phyloP scores from a whole-genome alignment of 2,888 invertebrate species.

The Keiferia lycopersicella region DNA sequence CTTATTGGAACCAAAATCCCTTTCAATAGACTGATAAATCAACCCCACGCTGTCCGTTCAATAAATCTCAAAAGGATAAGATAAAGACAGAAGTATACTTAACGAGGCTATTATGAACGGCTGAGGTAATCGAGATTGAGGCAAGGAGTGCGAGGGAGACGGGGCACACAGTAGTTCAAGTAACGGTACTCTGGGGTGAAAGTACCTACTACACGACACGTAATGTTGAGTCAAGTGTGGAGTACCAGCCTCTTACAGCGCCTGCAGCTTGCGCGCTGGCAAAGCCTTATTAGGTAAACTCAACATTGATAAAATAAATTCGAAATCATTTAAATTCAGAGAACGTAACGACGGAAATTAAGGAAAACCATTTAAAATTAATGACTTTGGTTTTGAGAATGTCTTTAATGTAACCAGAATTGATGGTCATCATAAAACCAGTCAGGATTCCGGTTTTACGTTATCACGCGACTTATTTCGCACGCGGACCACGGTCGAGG shows the following conservation, averaged over 20 bases:
- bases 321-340: conserved; percentile 13
- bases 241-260: conserved; percentile 23
- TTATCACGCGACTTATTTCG: conserved; percentile 27
- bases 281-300: neutral
- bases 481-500: conserved; percentile 28
- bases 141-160: conserved; percentile 46
- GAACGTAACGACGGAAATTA: conserved; percentile 7
- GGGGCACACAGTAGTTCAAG: conserved; percentile 50
- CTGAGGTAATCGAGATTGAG: conserved; percentile 55
- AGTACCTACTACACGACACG: conserved; percentile 51
- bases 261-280: neutral
- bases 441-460: conserved; percentile 14
- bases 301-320: conserved; percentile 1
- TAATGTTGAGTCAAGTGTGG: conserved; percentile 49
- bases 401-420: conserved; percentile 13
- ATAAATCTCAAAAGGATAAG: conserved; percentile 56
- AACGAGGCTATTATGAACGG: conserved; percentile 46
- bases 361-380: conserved; percentile 18
- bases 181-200: conserved; percentile 72
- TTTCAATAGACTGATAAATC: conserved; percentile 59
- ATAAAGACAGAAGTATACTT: conserved; percentile 43
- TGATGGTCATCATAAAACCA: conserved; percentile 17
- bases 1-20: conserved; percentile 38
- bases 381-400: conserved; percentile 14
- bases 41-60: conserved; percentile 48